phyloP scores from a whole-genome alignment of 2,113 vertebrate genomes.

The Oreochromis niloticus region DNA sequence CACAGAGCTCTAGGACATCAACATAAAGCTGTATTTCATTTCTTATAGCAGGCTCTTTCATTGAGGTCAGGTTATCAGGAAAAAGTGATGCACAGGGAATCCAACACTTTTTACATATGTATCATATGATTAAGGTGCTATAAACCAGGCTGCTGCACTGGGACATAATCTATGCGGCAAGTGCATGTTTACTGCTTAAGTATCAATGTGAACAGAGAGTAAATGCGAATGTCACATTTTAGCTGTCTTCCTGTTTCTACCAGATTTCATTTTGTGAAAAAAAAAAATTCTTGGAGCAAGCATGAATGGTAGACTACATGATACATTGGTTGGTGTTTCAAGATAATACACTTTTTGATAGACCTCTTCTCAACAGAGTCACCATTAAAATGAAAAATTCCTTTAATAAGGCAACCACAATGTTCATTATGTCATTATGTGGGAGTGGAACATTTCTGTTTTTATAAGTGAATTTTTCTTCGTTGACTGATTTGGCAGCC shows the following conservation, averaged over 20 bases:
- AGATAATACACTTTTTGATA: slow-evolving; percentile 51
- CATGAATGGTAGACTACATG: neutral
- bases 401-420: slow-evolving; percentile 29
- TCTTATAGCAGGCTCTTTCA: slow-evolving; percentile 1
- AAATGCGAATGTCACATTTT: neutral
- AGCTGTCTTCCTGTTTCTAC: neutral
- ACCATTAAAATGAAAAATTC: slow-evolving; percentile 47
- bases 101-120: slow-evolving; percentile 48
- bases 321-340: slow-evolving; percentile 25
- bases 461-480: slow-evolving; percentile 23
- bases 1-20: neutral
- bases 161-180: slow-evolving; percentile 20
- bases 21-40: slow-evolving; percentile 42
- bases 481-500: slow-evolving; percentile 27
- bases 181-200: slow-evolving; percentile 22
- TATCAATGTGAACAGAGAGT: neutral
- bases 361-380: slow-evolving; percentile 26
- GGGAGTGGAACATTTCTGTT: slow-evolving; percentile 40
- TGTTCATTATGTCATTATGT: slow-evolving; percentile 53
- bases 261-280: slow-evolving; percentile 19
- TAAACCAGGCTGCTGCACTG: slow-evolving; percentile 19
- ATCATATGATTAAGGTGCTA: slow-evolving; percentile 49
- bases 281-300: neutral
- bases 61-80: slow-evolving; percentile 43
- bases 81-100: slow-evolving; percentile 40